Base-by-base conservation (phyloP, 1,140 invertebrate species). In the Tetragnatha versicolor region DNA sequence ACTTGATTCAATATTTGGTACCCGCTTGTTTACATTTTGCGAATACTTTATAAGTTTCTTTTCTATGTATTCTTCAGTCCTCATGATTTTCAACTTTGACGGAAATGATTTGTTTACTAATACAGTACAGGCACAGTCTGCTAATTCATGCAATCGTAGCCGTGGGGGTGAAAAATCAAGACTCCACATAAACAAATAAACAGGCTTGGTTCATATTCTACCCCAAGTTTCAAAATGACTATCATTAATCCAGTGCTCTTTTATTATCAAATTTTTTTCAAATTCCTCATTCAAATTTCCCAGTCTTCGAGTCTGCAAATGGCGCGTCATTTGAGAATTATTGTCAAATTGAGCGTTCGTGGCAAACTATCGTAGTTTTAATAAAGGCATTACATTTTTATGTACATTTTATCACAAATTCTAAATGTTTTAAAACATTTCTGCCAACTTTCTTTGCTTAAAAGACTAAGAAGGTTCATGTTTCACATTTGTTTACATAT, bases 271-370 rank as follows among this genome's bases (percentile, higher is more conserved):
- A 14, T n/a, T 6, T 49, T 17, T 20, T 17, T 45, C 45, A 33
- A 27, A 65, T 51, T 39, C 60, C 58, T 22, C 42, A 53, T 79
- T 79, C 76, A 79, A 79, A 79, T 79, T 79, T 79, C 76, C 76
- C 76, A 25, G 76, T 69, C 37, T 42, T 69, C n/a, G 12, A 27
- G n/a, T 47, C 45, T 79, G 65, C 65, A 69, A 79, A 79, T 79
- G 76, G 76, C 76, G 76, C 76, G 76, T 79, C 76, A 47, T 79
- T 79, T 39, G 69, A 79, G 76, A 79, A 78, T 42, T 42, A 27
- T n/a, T 42, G 49, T 27, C 29, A 29, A 60, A 69, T 79, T 69
- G 25, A 7, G 76, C 65, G 29, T 60, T 58, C 76, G 73, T 76
- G 73, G 73, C 73, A 76, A 17, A 45, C n/a, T n/a, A n/a, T n/a